These are phyloP conservation scores for Bufo gargarizans DNA, from an alignment of 2,113 vertebrate genomes.

Conservation along the genomic window DNA sequence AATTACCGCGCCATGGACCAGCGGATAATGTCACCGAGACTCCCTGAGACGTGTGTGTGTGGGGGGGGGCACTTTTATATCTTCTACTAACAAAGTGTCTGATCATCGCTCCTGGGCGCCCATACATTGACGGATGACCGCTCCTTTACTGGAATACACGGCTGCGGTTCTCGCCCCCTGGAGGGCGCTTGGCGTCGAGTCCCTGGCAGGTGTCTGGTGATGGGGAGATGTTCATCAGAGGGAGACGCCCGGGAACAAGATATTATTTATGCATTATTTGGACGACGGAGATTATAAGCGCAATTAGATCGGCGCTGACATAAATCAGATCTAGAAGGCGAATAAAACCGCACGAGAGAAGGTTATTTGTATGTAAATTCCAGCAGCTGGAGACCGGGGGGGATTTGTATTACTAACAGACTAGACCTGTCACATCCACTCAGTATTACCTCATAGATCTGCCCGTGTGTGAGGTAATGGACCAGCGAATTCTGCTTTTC, in stretches of 20 bases:
- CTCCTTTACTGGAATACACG: neutral
- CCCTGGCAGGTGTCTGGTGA: conserved; percentile 41
- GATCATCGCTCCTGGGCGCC: neutral
- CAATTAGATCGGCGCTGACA: neutral
- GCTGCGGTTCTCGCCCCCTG: neutral
- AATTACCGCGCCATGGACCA: conserved; percentile 32
- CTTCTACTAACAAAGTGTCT: neutral
- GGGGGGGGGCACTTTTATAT: neutral
- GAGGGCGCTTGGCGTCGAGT: neutral
- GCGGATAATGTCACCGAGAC: conserved; percentile 38
- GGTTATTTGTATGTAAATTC: neutral
- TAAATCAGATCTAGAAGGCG: conserved; percentile 28
- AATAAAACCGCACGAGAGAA: neutral
- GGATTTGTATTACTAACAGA: neutral
- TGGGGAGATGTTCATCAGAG: neutral
- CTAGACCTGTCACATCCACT: conserved; percentile 22
- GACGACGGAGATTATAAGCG: neutral
- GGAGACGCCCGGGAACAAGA: neutral
- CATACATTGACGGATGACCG: neutral
- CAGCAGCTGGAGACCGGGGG: neutral
- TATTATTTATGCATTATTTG: conserved; percentile 23
- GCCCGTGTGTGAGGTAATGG: neutral
- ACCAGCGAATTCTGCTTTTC: neutral
- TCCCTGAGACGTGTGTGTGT: neutral
- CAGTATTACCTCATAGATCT: neutral